Evolutionary conservation across 2,888 invertebrate genomes (phyloP).

Genomic region (Mythimna vitellina): DNA sequence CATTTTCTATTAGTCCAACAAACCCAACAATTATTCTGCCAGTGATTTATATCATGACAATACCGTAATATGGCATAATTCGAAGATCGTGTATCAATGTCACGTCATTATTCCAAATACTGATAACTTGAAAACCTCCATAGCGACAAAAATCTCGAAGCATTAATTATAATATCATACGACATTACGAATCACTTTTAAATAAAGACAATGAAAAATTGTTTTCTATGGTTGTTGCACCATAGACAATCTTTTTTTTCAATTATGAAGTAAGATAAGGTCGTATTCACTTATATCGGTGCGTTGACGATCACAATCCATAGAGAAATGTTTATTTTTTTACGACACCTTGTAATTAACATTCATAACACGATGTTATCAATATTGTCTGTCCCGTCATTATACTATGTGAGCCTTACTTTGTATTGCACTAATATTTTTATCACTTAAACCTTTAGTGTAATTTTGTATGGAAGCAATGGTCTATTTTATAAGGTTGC

Average conservation of each 20-base stretch:
- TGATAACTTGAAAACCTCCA: background rate
- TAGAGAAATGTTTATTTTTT: constrained; percentile 54
- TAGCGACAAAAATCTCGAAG: background rate
- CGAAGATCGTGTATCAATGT: constrained; percentile 1
- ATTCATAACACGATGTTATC: constrained; percentile 46
- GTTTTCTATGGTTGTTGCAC: constrained; percentile 17
- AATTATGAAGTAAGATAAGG: constrained; percentile 13
- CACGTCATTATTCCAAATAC: constrained; percentile 10
- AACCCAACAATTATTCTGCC: background rate
- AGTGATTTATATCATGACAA: background rate
- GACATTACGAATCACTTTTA: background rate
- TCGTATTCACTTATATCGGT: constrained; percentile 48
- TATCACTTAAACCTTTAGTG: constrained; percentile 28
- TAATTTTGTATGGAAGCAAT: background rate
- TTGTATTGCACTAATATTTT: constrained; percentile 39
- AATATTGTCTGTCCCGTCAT: constrained; percentile 41
- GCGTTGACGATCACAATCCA: constrained; percentile 50
- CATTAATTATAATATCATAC: background rate
- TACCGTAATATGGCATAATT: too few relatives aligned
- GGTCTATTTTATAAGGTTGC: constrained; percentile 3
- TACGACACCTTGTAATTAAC: constrained; percentile 52
- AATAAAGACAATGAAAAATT: background rate
- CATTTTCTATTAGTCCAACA: background rate
- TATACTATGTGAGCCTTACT: constrained; percentile 37
- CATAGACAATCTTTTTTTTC: background rate